A percentile compares a stretch with the other conserved stretches of the same genome.
Conservation (phyloP, 2,797 vertebrate species). For the Halcyon chelicuti region DNA sequence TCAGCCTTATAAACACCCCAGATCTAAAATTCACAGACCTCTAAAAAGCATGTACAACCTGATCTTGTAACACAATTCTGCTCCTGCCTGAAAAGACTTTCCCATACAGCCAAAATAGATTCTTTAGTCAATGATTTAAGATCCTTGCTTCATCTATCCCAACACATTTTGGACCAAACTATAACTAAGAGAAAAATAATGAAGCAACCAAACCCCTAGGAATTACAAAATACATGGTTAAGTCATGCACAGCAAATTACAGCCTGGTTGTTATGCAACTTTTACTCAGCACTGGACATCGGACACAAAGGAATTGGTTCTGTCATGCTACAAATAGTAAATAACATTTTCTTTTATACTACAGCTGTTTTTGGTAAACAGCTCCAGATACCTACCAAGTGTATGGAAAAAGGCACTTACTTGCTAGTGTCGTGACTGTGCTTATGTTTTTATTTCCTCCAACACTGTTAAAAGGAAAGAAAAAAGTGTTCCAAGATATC, state of each 20-base stretch:
- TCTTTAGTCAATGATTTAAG: not conserved
- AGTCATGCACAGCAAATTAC: not conserved
- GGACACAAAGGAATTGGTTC: not conserved
- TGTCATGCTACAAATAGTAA: not conserved
- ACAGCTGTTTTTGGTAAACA: not conserved
- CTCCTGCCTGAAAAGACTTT: not conserved
- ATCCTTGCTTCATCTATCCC: not conserved
- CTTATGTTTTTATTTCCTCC: conserved; percentile 78
- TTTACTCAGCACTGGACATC: not conserved
- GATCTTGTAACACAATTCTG: conserved; percentile 1
- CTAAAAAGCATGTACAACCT: conserved; percentile 4
- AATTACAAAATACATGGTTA: not conserved
- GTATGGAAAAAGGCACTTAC: conserved; percentile 64
- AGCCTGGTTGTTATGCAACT: not conserved
- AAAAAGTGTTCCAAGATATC: not conserved
- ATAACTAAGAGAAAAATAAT: not conserved
- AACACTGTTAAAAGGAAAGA: conserved; percentile 47
- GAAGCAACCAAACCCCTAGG: not conserved
- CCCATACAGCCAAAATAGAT: not conserved
- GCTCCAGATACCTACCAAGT: not conserved
- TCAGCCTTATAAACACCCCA: not conserved
- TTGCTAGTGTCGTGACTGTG: conserved; percentile 76
- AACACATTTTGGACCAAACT: not conserved
- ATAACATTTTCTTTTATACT: not conserved
- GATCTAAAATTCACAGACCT: not conserved